Evolutionary conservation across 1,140 invertebrate species (phyloP).

Genomic region (Dolichoris vasculosae): DNA sequence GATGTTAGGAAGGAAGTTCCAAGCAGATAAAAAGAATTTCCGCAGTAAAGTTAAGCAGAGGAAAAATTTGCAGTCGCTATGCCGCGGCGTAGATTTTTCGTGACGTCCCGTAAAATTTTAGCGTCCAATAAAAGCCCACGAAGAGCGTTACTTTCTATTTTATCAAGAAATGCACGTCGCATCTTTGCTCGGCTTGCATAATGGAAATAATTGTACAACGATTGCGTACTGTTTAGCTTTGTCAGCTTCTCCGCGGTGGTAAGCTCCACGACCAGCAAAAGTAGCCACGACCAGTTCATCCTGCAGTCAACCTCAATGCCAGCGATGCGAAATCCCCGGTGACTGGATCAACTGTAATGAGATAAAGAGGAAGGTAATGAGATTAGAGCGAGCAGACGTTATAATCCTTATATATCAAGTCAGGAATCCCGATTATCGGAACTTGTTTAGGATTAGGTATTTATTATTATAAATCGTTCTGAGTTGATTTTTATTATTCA

Average conservation of each 20-base stretch:
- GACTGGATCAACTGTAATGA: background rate
- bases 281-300: conserved; percentile 41
- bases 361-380: too few species aligned
- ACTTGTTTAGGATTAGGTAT: too few species aligned
- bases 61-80: background rate
- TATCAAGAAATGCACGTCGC: background rate
- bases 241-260: background rate
- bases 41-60: background rate
- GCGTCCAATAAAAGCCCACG: background rate
- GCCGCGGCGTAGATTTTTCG: background rate
- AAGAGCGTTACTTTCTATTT: background rate
- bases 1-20: too few species aligned
- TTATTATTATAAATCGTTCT: too few species aligned
- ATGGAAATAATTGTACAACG: background rate
- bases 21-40: background rate
- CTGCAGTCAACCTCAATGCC: background rate
- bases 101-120: background rate
- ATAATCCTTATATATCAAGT: too few species aligned
- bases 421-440: too few species aligned
- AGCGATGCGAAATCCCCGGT: background rate
- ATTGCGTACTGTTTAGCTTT: too few species aligned
- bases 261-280: conserved; percentile 8
- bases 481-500: too few species aligned
- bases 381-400: too few species aligned
- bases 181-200: too few species aligned